Evolutionary conservation across 1,140 invertebrate genomes (phyloP), one percentile per base, ranked within the genome.

Genomic region (Brachionus angularis): DNA sequence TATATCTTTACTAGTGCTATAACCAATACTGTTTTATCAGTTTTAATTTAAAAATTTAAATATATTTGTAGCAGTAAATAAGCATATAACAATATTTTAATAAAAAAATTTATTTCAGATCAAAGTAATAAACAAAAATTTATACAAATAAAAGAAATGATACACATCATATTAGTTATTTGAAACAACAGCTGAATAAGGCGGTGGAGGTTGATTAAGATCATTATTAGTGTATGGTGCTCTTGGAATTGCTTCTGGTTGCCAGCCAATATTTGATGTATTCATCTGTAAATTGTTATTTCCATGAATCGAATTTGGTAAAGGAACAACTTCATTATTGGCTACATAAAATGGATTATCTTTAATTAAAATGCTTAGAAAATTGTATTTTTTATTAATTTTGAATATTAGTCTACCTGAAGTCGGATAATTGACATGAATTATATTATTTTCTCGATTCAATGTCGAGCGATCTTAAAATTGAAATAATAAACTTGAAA

Each of bases 141-240:
- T n/a, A n/a, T n/a, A n/a, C n/a, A n/a, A n/a, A n/a, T n/a, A n/a
- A n/a, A n/a, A n/a, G n/a, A n/a, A n/a, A n/a, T n/a, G n/a, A n/a
- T n/a, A n/a, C n/a, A n/a, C n/a, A n/a, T n/a, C n/a, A n/a, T 52
- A 52, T 39, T 36, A 23, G n/a, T 18, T 21, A 5, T 18, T 39
- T 21, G 36, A 39, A 36, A 58, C 53, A 21, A 58, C 33, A 23
- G 53, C 36, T 58, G 53, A 58, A 58, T 58, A 58, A 12, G 53
- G 34, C 3, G 53, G 53, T 23, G 53, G 53, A 7, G 53, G 33
- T 23, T 58, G 53, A 23, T 58, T 36, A 7, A 14, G 3, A 58
- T 39, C 53, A 39, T 23, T 39, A 23, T 58, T 16, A 39, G 27
- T 18, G n/a, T n/a, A n/a, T 21, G 53, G 53, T 25, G 53, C 53